phyloP scores from a whole-genome alignment of 2,888 invertebrate species.

The Idaea biselata region DNA sequence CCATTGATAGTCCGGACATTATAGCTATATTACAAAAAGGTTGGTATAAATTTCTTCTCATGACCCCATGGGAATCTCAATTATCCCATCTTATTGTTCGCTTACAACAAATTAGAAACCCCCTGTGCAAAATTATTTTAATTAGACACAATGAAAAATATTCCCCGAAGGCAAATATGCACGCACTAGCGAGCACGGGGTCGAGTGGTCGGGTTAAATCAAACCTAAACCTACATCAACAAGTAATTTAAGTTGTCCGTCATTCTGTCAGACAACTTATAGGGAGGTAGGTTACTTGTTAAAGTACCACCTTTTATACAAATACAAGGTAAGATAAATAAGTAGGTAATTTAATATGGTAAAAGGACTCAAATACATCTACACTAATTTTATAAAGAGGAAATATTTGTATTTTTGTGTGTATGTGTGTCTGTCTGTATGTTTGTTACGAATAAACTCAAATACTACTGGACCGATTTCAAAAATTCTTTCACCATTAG shows the following conservation, averaged over 20 bases:
- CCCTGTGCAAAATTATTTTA: background rate
- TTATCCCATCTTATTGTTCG: too few species aligned
- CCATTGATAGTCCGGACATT: too few species aligned
- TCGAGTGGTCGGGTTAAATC: background rate
- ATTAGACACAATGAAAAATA: background rate
- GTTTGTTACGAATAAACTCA: too few species aligned
- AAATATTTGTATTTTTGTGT: too few species aligned
- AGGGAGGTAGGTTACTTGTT: background rate
- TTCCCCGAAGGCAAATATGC: background rate
- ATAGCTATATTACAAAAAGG: too few species aligned
- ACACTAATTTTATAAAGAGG: too few species aligned
- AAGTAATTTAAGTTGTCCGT: constrained; percentile 19
- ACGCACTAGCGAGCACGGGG: background rate
- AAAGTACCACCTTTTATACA: background rate
- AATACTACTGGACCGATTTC: too few species aligned
- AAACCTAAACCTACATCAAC: constrained; percentile 21
- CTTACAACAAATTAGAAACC: too few species aligned
- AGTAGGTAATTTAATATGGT: too few species aligned
- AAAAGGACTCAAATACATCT: too few species aligned
- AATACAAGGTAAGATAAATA: background rate
- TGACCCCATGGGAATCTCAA: background rate
- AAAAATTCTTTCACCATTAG: too few species aligned
- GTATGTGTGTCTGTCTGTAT: too few species aligned
- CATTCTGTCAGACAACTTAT: constrained; percentile 16
- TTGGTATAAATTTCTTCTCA: background rate